phyloP scores from a whole-genome alignment of 2,888 invertebrate genomes.

The Lutraria lutraria region DNA sequence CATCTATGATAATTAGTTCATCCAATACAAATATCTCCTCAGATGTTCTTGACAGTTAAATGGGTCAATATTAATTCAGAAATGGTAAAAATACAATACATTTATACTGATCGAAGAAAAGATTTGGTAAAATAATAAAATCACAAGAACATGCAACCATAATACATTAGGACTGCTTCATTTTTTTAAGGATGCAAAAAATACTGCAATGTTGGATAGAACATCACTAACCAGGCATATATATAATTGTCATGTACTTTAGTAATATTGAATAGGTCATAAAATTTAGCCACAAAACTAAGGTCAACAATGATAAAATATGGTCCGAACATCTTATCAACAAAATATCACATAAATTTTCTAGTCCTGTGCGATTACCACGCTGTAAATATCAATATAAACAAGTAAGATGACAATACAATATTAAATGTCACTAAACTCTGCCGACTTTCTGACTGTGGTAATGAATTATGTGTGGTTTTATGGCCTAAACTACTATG shows the following conservation, averaged over 20 bases:
- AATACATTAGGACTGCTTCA: too few species aligned
- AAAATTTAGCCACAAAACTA: neutral
- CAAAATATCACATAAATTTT: neutral
- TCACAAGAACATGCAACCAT: too few species aligned
- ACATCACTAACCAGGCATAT: too few species aligned
- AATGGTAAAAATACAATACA: too few species aligned
- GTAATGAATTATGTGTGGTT: neutral
- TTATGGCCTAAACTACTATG: neutral
- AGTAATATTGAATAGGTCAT: neutral
- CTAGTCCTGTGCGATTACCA: slow-evolving; percentile 1
- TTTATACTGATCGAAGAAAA: too few species aligned
- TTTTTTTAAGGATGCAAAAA: too few species aligned
- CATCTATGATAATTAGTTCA: neutral
- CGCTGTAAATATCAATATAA: slow-evolving; percentile 9
- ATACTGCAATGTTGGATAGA: too few species aligned
- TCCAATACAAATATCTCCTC: neutral
- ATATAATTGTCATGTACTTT: too few species aligned
- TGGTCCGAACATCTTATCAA: neutral
- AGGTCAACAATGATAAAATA: neutral
- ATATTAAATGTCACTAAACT: slow-evolving; percentile 10
- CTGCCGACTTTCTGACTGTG: neutral
- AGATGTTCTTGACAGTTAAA: neutral
- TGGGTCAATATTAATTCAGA: neutral
- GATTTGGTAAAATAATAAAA: too few species aligned
- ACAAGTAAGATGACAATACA: slow-evolving; percentile 16